These are phyloP conservation scores for Choloepus hoffmanni DNA, from an alignment of 2,113 vertebrate species.

Conservation along the genomic window DNA sequence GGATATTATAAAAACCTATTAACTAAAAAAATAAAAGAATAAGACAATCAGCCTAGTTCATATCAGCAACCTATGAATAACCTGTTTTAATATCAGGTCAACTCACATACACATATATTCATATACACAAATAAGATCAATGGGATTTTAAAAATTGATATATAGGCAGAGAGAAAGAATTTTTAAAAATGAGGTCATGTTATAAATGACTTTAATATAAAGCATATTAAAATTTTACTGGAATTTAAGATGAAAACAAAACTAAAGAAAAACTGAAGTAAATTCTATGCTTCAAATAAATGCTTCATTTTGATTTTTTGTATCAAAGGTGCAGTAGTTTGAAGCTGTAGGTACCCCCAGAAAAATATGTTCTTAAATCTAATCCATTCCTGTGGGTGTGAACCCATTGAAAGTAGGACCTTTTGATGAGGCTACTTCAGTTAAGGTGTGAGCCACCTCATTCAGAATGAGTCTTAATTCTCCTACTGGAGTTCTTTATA, in stretches of 20 bases:
- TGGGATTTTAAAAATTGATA: neutral
- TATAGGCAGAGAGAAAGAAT: neutral
- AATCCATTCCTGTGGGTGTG: no score
- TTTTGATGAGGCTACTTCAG: no score
- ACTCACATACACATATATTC: neutral
- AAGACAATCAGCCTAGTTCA: neutral
- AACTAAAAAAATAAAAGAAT: constrained; percentile 10
- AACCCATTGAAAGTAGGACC: no score
- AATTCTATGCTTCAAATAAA: neutral
- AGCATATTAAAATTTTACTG: neutral
- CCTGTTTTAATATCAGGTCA: neutral
- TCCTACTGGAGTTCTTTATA: no score
- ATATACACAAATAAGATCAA: neutral
- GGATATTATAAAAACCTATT: neutral
- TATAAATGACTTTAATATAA: neutral
- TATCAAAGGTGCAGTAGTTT: neutral
- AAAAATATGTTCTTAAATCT: no score
- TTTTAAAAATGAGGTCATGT: neutral
- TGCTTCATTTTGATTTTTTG: neutral
- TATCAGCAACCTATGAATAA: neutral
- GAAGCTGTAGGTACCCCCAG: no score
- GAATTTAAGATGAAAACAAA: neutral
- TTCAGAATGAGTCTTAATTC: no score
- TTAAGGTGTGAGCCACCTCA: no score
- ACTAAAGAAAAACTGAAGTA: neutral